phyloP scores from a whole-genome alignment of 35 echinoderm and acorn worm species.

The Ophiothrix spiculata region DNA sequence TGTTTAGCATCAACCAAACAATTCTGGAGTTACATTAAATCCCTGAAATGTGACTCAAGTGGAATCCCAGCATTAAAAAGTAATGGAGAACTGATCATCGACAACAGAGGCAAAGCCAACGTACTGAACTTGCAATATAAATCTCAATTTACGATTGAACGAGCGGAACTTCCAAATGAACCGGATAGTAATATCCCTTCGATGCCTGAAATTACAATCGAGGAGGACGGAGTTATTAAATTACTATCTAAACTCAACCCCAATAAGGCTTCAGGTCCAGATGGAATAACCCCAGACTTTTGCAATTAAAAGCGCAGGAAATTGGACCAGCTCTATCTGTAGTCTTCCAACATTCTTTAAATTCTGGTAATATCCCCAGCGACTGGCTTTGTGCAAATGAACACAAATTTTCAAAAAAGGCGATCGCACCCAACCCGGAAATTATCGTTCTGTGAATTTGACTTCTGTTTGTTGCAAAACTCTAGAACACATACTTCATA shows the following conservation, averaged over 20 bases:
- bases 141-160: no score
- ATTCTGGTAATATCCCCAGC: not conserved
- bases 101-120: not conserved
- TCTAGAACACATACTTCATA: no score
- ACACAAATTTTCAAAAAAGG: not conserved
- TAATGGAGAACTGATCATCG: not conserved
- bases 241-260: not conserved
- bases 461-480: no score
- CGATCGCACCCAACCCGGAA: not conserved
- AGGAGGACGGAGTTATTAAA: no score
- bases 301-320: not conserved
- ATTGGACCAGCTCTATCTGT: not conserved
- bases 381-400: slow-evolving; percentile 1
- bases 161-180: no score
- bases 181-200: no score
- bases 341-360: no score
- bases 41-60: not conserved
- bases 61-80: not conserved
- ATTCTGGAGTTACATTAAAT: not conserved
- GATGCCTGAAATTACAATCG: no score
- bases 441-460: no score
- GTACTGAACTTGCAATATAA: no score
- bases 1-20: slow-evolving; percentile 4
- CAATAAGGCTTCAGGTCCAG: no score
- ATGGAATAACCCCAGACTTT: not conserved